Base-by-base conservation (phyloP, 2,888 invertebrate genomes). In the Willowsia nigromaculata region DNA sequence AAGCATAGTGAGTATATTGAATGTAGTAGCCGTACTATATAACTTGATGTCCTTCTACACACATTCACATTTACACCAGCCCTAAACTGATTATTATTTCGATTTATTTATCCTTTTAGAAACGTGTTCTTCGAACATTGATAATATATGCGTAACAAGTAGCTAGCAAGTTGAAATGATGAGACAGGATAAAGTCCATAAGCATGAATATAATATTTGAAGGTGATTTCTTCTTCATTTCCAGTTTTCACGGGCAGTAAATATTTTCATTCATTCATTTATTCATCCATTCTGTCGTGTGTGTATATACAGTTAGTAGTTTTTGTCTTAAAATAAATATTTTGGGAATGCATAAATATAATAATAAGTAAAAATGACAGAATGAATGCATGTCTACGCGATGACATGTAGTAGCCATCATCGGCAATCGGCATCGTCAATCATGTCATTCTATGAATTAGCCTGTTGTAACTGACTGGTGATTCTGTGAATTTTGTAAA, bases 171-270 rank as follows among this genome's bases (percentile, higher is more conserved):
- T 71, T 40, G 7, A 71, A 71, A 40, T 43, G 40, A 71, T 43
- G 30, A 65, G 37, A 65, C n/a, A 30, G 22, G 59, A 59, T 59
- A 59, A 59, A 59, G 27, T 50, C 40, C 9, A 7, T 4, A 9
- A 15, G 25, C 59, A 59, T 22, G 22, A 2, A 22, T 56, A 6
- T 59, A 53, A 18, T 25, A 56, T 22, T 11, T 59, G 5, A 0
- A 59, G 30, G 9, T 30, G 30, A 13, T 59, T 30, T 30, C 59
- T 59, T 59, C 13, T 30, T 85, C 47, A 76, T 82, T 88, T 82
- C 81, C 82, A 81, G 68, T 84, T 88, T 88, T 88, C 88, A 88
- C 88, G 88, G 88, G 18, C 88, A 88, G 43, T 22, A 59, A 71
- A 43, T 71, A 71, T 13, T 25, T 40, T 40, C 71, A 43, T 43